Evolutionary conservation across 2,888 invertebrate genomes (phyloP).

Genomic region (Noctua janthe): DNA sequence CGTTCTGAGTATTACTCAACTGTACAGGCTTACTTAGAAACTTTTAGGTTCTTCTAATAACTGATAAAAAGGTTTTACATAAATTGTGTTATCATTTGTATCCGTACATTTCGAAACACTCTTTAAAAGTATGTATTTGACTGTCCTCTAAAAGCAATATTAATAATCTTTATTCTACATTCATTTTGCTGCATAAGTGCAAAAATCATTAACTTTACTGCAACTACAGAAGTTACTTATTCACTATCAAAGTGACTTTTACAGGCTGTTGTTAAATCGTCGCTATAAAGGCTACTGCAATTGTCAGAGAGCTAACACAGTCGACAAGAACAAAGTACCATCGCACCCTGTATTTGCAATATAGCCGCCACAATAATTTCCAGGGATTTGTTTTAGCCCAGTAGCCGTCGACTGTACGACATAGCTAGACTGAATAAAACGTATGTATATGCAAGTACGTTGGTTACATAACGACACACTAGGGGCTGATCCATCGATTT

Average conservation of each 20-base stretch:
- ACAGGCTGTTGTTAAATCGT: slow-evolving; percentile 24
- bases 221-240: background rate
- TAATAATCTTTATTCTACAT: background rate
- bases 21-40: background rate
- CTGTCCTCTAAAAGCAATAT: no score
- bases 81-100: background rate
- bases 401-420: slow-evolving; percentile 3
- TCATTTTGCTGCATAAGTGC: background rate
- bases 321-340: slow-evolving; percentile 51
- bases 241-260: slow-evolving; percentile 30
- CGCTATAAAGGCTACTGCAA: slow-evolving; percentile 28
- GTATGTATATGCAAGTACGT: background rate
- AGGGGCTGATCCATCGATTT: slow-evolving; percentile 18
- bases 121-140: background rate
- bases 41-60: background rate
- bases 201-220: background rate
- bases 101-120: background rate
- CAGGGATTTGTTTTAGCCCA: slow-evolving; percentile 41
- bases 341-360: slow-evolving; percentile 49
- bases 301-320: slow-evolving; percentile 20
- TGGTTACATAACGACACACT: slow-evolving; percentile 16
- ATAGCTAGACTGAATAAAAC: slow-evolving; percentile 13
- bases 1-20: background rate
- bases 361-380: slow-evolving; percentile 44
- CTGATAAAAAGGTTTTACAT: background rate